These are phyloP conservation scores for Rhopalosiphum nymphaeae DNA, from an alignment of 2,888 invertebrate genomes.

Conservation along the genomic window DNA sequence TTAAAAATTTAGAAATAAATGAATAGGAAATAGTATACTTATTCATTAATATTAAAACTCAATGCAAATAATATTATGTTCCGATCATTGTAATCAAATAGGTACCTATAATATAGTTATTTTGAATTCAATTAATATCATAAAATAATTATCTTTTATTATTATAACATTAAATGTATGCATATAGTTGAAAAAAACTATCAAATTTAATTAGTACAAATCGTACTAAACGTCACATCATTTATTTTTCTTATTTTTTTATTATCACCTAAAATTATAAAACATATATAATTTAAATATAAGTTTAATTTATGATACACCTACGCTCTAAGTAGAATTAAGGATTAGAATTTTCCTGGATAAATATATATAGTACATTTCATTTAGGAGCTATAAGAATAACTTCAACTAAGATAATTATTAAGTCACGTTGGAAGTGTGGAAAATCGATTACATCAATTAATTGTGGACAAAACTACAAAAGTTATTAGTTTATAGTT, in stretches of 20 bases:
- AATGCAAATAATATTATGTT: not conserved
- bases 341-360: not conserved
- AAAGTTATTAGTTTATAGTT: not conserved
- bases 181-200: not conserved
- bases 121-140: not conserved
- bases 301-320: not conserved
- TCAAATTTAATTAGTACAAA: not conserved
- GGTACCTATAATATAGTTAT: not conserved
- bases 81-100: not conserved
- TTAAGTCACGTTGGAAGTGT: not conserved
- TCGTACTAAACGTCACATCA: not conserved
- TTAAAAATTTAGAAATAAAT: not conserved
- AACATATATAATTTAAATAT: too few relatives aligned
- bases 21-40: not conserved
- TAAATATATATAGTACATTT: not conserved
- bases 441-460: not conserved
- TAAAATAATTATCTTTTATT: not conserved
- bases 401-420: not conserved
- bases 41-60: not conserved
- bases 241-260: not conserved
- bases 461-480: not conserved
- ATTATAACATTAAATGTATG: not conserved
- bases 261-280: not conserved
- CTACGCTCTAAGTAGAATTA: not conserved
- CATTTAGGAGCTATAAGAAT: not conserved